Evolutionary conservation across 1,140 invertebrate genomes (phyloP).

Genomic region (Neoseiulus cucumeris): DNA sequence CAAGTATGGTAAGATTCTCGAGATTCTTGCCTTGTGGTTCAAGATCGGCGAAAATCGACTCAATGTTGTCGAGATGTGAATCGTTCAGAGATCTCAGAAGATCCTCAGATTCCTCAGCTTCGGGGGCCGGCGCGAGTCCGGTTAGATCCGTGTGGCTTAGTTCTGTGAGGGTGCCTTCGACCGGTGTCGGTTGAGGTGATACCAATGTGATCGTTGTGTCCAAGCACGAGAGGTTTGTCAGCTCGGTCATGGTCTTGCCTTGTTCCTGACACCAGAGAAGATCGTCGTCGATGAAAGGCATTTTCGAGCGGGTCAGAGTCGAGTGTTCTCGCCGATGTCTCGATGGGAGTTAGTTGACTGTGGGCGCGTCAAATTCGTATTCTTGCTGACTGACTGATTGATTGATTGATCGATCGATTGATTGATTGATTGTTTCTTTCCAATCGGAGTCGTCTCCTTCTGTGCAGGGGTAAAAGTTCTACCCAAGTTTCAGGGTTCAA

Average conservation of each 20-base stretch:
- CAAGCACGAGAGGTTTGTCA: constrained; percentile 4
- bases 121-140: neutral
- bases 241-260: constrained; percentile 6
- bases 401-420: no score
- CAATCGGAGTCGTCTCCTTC: no score
- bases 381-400: no score
- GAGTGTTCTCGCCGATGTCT: no score
- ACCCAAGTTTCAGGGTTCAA: no score
- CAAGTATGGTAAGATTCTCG: constrained; percentile 5
- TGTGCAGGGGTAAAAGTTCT: no score
- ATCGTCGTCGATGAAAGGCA: constrained; percentile 8
- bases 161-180: constrained; percentile 7
- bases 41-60: constrained; percentile 6
- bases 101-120: constrained; percentile 1
- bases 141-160: constrained; percentile 1
- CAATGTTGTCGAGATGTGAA: constrained; percentile 3
- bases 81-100: neutral
- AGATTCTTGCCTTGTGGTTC: neutral
- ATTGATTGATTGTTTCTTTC: no score
- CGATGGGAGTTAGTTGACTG: no score
- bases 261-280: constrained; percentile 8
- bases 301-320: neutral
- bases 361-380: no score
- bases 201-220: constrained; percentile 7
- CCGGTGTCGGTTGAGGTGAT: neutral